A percentile compares a stretch with the other conserved stretches of the same genome.
These are phyloP conservation scores for Eristalis intricaria DNA, from an alignment of 2,888 invertebrate genomes.

Conservation along the genomic window DNA sequence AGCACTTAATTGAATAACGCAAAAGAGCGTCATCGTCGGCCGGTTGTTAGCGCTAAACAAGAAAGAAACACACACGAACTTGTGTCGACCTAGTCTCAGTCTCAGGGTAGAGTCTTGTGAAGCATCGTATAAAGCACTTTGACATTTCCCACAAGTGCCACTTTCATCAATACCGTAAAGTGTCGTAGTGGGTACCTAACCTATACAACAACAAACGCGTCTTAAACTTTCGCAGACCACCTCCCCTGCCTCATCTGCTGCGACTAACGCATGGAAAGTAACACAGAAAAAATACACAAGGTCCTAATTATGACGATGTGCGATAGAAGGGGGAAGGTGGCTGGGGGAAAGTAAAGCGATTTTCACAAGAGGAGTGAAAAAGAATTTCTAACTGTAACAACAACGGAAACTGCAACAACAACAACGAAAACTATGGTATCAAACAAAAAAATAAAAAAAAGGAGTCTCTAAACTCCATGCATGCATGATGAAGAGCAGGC, in stretches of 20 bases:
- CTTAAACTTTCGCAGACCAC: constrained; percentile 39
- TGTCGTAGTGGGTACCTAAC: not conserved
- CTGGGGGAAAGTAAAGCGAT: not conserved
- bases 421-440: not conserved
- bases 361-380: constrained; percentile 6
- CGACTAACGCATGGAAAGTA: constrained; percentile 1
- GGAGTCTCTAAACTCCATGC: constrained; percentile 64
- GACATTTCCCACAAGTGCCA: constrained; percentile 24
- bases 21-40: not conserved
- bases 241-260: constrained; percentile 9
- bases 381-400: constrained; percentile 34
- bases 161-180: constrained; percentile 32
- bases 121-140: constrained; percentile 24
- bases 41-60: not conserved
- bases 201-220: not conserved
- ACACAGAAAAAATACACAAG: constrained; percentile 12
- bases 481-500: constrained; percentile 69
- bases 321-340: not conserved
- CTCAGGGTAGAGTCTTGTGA: not conserved
- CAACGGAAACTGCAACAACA: constrained; percentile 6
- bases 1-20: not conserved
- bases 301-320: constrained; percentile 37
- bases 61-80: not conserved
- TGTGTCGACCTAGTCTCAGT: not conserved
- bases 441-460: constrained; percentile 13